Conservation (phyloP, 2,113 vertebrate species). For the Boleophthalmus pectinirostris region DNA sequence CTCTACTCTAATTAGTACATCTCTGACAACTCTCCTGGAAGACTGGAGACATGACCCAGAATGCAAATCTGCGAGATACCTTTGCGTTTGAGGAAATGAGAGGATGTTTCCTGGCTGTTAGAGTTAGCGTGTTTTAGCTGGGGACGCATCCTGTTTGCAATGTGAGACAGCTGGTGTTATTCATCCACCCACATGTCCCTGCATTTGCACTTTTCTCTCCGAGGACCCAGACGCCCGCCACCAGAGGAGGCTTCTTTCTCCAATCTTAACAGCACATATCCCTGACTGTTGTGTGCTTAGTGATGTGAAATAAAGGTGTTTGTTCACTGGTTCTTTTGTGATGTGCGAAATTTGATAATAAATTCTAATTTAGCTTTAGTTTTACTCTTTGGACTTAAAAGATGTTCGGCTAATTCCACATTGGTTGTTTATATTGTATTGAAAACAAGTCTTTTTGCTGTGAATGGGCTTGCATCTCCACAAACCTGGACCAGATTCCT, state of each 20-base stretch:
- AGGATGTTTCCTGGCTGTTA: constrained; percentile 34
- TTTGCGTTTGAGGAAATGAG: background rate
- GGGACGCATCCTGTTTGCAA: constrained; percentile 50
- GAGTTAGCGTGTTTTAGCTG: constrained; percentile 19
- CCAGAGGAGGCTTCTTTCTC: constrained; percentile 16
- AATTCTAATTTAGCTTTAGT: too few relatives aligned
- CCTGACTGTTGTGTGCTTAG: background rate
- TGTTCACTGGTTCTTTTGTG: background rate
- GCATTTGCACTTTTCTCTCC: constrained; percentile 32
- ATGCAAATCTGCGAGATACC: constrained; percentile 18
- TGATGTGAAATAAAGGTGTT: background rate
- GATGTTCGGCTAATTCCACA: too few relatives aligned
- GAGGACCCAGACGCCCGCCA: constrained; percentile 30
- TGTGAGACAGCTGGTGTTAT: constrained; percentile 60
- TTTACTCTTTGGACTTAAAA: too few relatives aligned
- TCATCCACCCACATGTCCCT: constrained; percentile 55
- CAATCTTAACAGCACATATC: constrained; percentile 20
- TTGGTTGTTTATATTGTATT: too few relatives aligned
- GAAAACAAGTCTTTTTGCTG: too few relatives aligned
- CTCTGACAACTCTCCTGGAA: background rate
- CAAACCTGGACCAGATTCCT: too few relatives aligned
- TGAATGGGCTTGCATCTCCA: too few relatives aligned
- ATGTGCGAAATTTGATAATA: background rate
- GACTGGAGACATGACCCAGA: background rate
- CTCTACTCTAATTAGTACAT: background rate